Evolutionary conservation across 2,888 invertebrate species (phyloP).

Genomic region (Sinelater perroti): DNA sequence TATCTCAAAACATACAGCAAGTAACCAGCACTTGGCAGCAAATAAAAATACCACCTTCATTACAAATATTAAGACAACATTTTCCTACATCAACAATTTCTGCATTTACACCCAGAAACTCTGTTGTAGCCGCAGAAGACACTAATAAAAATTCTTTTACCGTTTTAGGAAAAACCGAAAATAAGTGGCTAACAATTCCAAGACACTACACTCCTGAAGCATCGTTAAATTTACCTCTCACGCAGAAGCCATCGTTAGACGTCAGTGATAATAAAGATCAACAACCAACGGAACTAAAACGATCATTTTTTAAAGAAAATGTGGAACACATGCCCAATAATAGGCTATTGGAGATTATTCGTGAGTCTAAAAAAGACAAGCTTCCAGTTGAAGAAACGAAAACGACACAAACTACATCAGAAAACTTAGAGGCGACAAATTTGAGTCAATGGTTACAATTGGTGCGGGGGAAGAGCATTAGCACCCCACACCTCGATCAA

Average conservation of each 20-base stretch:
- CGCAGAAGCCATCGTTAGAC: conserved; percentile 70
- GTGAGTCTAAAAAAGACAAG: conserved; percentile 61
- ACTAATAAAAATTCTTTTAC: conserved; percentile 38
- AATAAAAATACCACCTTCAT: conserved; percentile 49
- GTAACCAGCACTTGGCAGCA: conserved; percentile 22
- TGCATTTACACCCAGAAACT: conserved; percentile 14
- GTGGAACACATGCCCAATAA: too few relatives aligned
- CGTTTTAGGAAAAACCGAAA: too few relatives aligned
- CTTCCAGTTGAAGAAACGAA: background rate
- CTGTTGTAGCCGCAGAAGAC: background rate
- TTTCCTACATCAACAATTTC: conserved; percentile 22
- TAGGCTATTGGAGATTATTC: conserved; percentile 71
- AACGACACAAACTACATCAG: background rate
- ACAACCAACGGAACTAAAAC: conserved; percentile 17
- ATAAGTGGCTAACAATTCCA: conserved; percentile 71
- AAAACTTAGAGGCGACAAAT: conserved; percentile 35
- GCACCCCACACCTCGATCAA: conserved; percentile 31
- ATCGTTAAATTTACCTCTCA: conserved; percentile 76
- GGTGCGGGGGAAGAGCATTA: conserved; percentile 57
- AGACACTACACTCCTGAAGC: conserved; percentile 69
- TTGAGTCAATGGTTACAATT: conserved; percentile 64
- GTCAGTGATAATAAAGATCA: conserved; percentile 53
- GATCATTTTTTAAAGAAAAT: too few relatives aligned
- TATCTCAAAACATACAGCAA: conserved; percentile 66
- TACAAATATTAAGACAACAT: conserved; percentile 20